Evolutionary conservation across 2,888 invertebrate species (phyloP).

Genomic region (Chrysomela aeneicollis): DNA sequence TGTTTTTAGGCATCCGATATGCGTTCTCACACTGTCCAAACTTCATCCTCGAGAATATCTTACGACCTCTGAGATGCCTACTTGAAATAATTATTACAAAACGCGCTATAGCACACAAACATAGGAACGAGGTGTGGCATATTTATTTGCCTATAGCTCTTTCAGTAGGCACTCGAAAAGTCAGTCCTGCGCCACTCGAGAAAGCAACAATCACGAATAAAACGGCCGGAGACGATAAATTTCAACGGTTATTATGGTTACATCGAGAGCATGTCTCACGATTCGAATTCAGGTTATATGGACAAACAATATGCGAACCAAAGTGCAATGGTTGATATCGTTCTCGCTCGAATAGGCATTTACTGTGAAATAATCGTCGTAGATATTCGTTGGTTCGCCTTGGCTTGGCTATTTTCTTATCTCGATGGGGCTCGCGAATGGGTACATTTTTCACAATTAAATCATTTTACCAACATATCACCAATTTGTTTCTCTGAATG

Average conservation of each 20-base stretch:
- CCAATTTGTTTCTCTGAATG: too few species aligned
- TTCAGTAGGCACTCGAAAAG: slow-evolving; percentile 4
- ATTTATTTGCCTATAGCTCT: background rate
- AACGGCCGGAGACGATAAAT: slow-evolving; percentile 26
- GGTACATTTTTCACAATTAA: too few species aligned
- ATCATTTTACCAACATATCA: too few species aligned
- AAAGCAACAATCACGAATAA: slow-evolving; percentile 25
- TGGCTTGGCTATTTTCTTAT: too few species aligned
- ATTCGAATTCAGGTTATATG: slow-evolving; percentile 34
- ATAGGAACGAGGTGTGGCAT: slow-evolving; percentile 1
- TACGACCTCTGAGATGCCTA: background rate
- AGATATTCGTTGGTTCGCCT: too few species aligned
- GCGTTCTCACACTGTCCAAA: background rate
- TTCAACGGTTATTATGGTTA: slow-evolving; percentile 28
- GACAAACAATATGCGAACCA: slow-evolving; percentile 25
- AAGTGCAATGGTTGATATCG: slow-evolving; percentile 18
- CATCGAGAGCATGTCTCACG: slow-evolving; percentile 35
- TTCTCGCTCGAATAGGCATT: too few species aligned
- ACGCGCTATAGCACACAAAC: background rate
- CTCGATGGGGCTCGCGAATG: too few species aligned
- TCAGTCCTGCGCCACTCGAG: slow-evolving; percentile 7
- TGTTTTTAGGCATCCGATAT: too few species aligned
- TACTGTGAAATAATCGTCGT: too few species aligned
- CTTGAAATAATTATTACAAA: slow-evolving; percentile 7
- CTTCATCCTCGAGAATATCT: background rate